These are phyloP conservation scores for Gnathonemus longibarbis DNA, from an alignment of 2,113 vertebrate species.

Conservation along the genomic window DNA sequence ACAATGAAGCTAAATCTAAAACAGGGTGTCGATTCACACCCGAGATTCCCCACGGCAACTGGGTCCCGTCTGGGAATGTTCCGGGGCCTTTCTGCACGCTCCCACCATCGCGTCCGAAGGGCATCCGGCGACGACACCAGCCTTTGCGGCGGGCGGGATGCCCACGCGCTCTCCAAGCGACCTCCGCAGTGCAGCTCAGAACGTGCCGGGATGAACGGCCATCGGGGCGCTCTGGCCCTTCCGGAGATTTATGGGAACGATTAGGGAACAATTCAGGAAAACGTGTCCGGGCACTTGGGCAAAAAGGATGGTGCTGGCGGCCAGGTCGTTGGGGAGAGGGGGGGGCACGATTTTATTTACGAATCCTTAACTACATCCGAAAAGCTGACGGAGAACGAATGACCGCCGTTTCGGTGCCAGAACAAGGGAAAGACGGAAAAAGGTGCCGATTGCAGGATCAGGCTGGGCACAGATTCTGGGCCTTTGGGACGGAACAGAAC, in stretches of 20 bases:
- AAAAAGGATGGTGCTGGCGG: background rate
- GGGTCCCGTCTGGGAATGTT: background rate
- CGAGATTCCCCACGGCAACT: background rate
- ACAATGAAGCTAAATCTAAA: background rate
- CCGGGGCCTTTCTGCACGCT: background rate
- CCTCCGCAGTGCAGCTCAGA: background rate
- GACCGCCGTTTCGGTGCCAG: background rate
- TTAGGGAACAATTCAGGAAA: background rate
- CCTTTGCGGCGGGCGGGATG: background rate
- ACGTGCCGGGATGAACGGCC: background rate
- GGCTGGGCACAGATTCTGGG: background rate
- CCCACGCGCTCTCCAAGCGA: background rate
- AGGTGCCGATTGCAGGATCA: background rate
- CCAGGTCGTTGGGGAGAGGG: background rate
- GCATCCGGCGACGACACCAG: background rate
- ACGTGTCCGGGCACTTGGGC: background rate
- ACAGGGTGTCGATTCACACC: background rate
- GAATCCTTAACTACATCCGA: background rate
- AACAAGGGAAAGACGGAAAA: background rate
- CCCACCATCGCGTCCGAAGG: background rate
- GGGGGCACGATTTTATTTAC: background rate
- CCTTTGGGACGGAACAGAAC: background rate
- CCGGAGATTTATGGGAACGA: background rate
- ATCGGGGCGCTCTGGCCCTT: background rate
- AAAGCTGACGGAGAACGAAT: background rate